Base-by-base conservation (phyloP, 2,797 vertebrate genomes). In the Melanotaenia boesemani region DNA sequence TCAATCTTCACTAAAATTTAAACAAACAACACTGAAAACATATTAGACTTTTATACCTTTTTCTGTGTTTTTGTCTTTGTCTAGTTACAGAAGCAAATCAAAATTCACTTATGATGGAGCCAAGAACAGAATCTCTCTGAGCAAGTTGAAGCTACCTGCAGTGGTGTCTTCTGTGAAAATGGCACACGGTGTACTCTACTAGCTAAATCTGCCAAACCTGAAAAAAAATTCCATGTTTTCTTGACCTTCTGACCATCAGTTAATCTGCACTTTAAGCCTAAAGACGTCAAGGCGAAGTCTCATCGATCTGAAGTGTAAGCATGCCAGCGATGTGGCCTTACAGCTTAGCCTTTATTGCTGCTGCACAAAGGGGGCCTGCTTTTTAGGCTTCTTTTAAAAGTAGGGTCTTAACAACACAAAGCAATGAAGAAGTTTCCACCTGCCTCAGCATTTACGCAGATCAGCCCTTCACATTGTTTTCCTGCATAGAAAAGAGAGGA, bases 391-490 rank as follows among this genome's bases (percentile, higher is more conserved):
- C 44, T 63, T 52, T 77, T 28, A 76, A 83, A 52, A 72, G 67
- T 22, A 22, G 18, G 63, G 46, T 78, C 79, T 88, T 85, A 74
- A 83, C 80, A 74, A 63, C 78, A 67, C 34, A 7, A 41, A n/a
- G 66, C 65, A 57, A 37, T 5, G 67, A 84, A 79, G 9, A 52
- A 75, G 67, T 84, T 88, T 87, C 81, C 82, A 74, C 83, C 72
- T 68, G 68, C 44, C 74, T 92, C 93, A 93, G 91, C 91, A 46
- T 79, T 88, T 89, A 88, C 76, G 56, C 82, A 89, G 85, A 92
- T 90, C 81, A 83, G 76, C 72, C 69, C 57, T 52, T 71, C 50
- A 34, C 75, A 87, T 89, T 91, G 89, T 93, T 89, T 90, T 79
- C 77, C 30, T 34, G 56, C 39, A 67, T 9, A 4, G 69, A 80